Evolutionary conservation across 1,140 invertebrate genomes (phyloP).

Genomic region (Nymphalis io): DNA sequence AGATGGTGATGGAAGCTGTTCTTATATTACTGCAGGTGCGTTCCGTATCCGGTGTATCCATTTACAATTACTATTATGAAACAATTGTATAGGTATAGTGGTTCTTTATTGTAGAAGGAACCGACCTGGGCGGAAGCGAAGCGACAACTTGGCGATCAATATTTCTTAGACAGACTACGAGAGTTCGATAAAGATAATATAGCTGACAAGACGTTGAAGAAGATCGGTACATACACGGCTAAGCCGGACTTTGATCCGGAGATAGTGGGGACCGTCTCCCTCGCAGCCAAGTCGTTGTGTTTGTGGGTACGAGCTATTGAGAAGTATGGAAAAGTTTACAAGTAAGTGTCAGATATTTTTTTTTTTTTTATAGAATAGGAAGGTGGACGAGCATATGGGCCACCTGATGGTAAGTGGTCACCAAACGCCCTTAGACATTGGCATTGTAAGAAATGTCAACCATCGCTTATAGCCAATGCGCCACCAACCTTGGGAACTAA

Average conservation of each 20-base stretch:
- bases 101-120: constrained; percentile 80
- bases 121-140: constrained; percentile 93
- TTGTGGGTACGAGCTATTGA: constrained; percentile 96
- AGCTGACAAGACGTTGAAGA: constrained; percentile 88
- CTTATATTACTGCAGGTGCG: constrained; percentile 87
- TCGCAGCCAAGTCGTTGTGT: constrained; percentile 91
- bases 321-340: constrained; percentile 92
- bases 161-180: constrained; percentile 88
- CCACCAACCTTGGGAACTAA: no score
- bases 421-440: no score
- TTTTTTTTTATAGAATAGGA: no score
- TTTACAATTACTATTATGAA: no score
- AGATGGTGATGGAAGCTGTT: constrained; percentile 94
- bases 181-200: constrained; percentile 95
- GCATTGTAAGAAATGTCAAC: no score
- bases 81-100: no score
- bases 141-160: constrained; percentile 88
- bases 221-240: constrained; percentile 88
- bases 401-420: no score
- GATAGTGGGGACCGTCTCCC: constrained; percentile 89
- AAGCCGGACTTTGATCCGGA: constrained; percentile 93
- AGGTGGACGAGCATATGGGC: no score
- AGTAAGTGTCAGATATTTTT: constrained; percentile 73
- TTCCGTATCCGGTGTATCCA: background rate
- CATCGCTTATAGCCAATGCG: no score